Evolutionary conservation across 2,113 vertebrate species (phyloP), one percentile per base, ranked within the genome.

Genomic region (Rutilus rutilus): DNA sequence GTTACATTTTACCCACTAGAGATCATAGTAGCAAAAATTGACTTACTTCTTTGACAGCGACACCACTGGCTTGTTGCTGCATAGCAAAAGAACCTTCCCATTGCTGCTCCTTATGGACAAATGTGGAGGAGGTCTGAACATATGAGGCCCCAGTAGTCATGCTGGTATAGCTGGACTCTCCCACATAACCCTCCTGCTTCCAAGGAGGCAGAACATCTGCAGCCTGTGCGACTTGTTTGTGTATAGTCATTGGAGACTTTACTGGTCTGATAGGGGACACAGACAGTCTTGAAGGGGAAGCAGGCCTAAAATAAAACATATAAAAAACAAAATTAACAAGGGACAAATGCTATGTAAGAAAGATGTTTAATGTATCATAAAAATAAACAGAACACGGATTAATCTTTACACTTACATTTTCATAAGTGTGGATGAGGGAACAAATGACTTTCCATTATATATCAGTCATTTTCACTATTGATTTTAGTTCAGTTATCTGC

Each of bases 141-240:
- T 95, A 93, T 7, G 93, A 94, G 17, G 94, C 78, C 0, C 93
- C 93, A 36, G 93, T 93, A 71, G 93, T 92, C 89, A 95, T 57
- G 42, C 73, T 93, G 2, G 94, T 94, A 92, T 93, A 95, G 83
- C 94, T 94, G 39, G 94, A 25, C 91, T 97, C 97, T 0, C 91
- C 90, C 88, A 94, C 4, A 1, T 94, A 96, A 80, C 93, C 96
- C 88, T 94, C 97, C 81, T 96, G 96, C 89, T 96, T 99, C 98
- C 98, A 99, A 69, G 98, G 98, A 6, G 98, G 98, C 86, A 93
- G 95, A 39, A 97, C 96, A 5, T 99, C 98, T 0, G 93, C 36
- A 0, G 90, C 78, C 2, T 54, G 21, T 21, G 92, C 80, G 3
- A 64, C 8, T 87, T 87, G 89, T 90, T 95, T 98, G 5, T 94